Conservation (phyloP, 2,797 vertebrate genomes). For the Euthynnus affinis region DNA sequence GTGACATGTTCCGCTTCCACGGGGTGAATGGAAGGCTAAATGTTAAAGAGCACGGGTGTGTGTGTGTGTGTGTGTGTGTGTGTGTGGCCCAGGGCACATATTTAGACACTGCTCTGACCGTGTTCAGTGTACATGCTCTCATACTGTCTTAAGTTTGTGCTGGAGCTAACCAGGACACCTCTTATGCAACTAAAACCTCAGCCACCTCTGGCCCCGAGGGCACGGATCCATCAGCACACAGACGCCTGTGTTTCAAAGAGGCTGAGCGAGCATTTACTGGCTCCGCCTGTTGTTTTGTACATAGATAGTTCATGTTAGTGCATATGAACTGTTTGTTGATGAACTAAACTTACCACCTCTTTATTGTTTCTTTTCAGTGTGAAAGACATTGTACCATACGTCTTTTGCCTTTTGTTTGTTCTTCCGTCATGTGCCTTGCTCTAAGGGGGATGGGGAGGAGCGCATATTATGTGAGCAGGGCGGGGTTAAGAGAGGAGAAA, state of each 20-base stretch:
- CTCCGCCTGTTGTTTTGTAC: background rate
- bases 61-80: background rate
- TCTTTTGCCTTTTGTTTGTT: slow-evolving; percentile 21
- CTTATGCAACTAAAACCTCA: slow-evolving; percentile 29
- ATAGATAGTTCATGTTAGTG: background rate
- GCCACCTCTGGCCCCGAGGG: background rate
- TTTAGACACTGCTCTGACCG: background rate
- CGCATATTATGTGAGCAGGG: slow-evolving; percentile 22
- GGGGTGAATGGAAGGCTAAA: background rate
- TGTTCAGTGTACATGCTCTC: background rate
- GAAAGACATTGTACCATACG: background rate
- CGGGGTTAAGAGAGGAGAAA: background rate
- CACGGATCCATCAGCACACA: background rate
- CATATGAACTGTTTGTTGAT: background rate
- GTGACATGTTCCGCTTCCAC: background rate
- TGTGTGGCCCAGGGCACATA: background rate
- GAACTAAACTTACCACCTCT: no score
- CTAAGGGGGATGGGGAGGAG: slow-evolving; percentile 8
- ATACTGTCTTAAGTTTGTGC: background rate
- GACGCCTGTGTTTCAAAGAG: slow-evolving; percentile 1
- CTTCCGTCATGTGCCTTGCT: slow-evolving; percentile 7
- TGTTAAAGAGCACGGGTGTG: background rate
- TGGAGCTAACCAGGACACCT: background rate
- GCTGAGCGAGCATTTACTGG: background rate
- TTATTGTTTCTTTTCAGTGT: background rate